These are phyloP conservation scores for Cynopterus sphinx DNA, from an alignment of 2,797 vertebrate species.

Conservation along the genomic window DNA sequence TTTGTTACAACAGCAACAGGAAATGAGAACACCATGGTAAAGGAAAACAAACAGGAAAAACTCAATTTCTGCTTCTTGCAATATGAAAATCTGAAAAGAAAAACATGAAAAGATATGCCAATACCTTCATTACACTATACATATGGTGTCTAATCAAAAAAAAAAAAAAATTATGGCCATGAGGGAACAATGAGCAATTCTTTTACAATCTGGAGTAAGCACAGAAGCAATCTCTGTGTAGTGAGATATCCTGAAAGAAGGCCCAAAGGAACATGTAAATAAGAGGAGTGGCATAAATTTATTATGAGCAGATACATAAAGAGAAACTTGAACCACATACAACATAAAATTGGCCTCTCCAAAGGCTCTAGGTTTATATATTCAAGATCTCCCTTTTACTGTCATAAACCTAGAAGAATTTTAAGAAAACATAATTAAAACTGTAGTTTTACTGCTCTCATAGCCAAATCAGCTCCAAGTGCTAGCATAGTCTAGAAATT, in stretches of 20 bases:
- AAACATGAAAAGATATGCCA: slow-evolving; percentile 9
- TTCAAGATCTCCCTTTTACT: background rate
- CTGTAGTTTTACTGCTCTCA: background rate
- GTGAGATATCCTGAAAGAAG: background rate
- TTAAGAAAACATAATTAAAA: slow-evolving; percentile 24
- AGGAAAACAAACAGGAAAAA: background rate
- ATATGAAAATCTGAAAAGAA: slow-evolving; percentile 22
- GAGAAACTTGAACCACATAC: background rate
- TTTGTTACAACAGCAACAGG: background rate
- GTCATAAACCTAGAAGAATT: slow-evolving; percentile 2
- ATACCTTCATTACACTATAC: background rate
- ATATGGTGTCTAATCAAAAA: background rate
- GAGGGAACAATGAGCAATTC: background rate
- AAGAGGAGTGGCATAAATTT: background rate
- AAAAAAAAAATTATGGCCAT: background rate
- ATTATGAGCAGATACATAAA: background rate
- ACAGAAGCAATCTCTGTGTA: background rate
- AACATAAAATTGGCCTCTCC: slow-evolving; percentile 8
- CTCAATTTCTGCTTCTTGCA: background rate
- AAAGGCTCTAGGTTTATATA: background rate
- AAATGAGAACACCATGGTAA: background rate
- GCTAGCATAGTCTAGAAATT: background rate
- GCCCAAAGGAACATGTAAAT: background rate
- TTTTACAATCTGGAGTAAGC: background rate
- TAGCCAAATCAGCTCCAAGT: background rate